Evolutionary conservation across 2,888 invertebrate genomes (phyloP), one percentile per base, ranked within the genome.

Genomic region (Lampropteryx suffumata): DNA sequence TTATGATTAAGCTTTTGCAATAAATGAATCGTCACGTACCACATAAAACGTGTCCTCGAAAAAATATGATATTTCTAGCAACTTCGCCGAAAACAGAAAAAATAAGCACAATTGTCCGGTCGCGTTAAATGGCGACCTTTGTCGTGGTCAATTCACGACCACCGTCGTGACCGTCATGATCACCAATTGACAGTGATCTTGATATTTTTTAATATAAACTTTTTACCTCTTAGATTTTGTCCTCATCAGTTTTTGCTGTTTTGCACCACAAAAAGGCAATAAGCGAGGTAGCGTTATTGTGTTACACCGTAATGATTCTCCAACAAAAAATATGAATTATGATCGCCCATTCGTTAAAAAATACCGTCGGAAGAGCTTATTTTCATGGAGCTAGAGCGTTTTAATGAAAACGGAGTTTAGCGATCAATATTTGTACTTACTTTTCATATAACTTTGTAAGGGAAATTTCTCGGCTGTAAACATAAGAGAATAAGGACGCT

Each of bases 121-220:
- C n/a, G n/a, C n/a, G n/a, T n/a, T 33, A 21, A 29, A 34, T 24
- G n/a, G 28, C 59, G 62, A 67, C 74, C 73, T 77, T 67, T 61
- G 59, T 64, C 61, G 65, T 69, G 71, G 76, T 69, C 71, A 69
- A 71, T 71, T 69, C 60, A 67, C 71, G 64, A 66, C 58, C 64
- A 69, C 64, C 80, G 17, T 17, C n/a, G 21, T 21, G 21, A 21
- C 21, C 21, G 21, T 21, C 24, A 24, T 24, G 6, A 24, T 7
- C 24, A 7, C 24, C 24, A 24, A 79, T 79, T 87, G 85, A 71
- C 82, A 84, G 69, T 85, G 88, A 84, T 87, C 88, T 88, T 88
- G 86, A 76, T 76, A 69, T 72, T 77, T 82, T 82, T 81, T 13
- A 63, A 45, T 43, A 59, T 42, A 17, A 55, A 58, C 40, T 72